These are phyloP conservation scores for Armadillidium nasatum DNA, from an alignment of 1,140 invertebrate species.

Conservation along the genomic window DNA sequence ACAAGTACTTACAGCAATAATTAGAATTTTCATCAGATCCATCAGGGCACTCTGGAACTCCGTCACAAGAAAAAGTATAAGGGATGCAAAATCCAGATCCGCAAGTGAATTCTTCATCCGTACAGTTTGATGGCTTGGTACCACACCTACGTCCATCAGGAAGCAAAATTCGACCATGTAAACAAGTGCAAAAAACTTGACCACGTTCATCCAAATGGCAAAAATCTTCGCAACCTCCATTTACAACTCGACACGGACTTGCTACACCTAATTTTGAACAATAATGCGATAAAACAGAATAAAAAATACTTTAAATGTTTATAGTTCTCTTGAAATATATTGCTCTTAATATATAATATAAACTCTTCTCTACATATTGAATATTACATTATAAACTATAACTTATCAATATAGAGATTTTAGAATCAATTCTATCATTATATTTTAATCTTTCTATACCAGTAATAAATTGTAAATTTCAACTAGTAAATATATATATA, in stretches of 20 bases:
- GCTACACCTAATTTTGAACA: conserved; percentile 22
- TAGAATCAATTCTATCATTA: too few relatives aligned
- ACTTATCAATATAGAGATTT: too few relatives aligned
- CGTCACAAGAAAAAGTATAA: conserved; percentile 69
- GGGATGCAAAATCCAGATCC: conserved; percentile 66
- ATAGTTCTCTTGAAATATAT: neutral
- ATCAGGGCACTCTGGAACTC: conserved; percentile 65
- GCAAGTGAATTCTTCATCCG: conserved; percentile 55
- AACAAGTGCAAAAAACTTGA: conserved; percentile 61
- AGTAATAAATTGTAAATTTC: too few relatives aligned
- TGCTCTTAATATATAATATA: neutral
- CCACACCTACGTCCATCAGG: conserved; percentile 57
- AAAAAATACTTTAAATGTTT: neutral
- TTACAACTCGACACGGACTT: conserved; percentile 47
- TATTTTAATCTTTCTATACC: too few relatives aligned
- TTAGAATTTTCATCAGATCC: conserved; percentile 64
- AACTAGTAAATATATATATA: too few relatives aligned
- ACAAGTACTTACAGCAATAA: conserved; percentile 48
- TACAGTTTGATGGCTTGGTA: conserved; percentile 50
- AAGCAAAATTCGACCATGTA: conserved; percentile 53
- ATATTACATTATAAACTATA: too few relatives aligned
- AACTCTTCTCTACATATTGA: too few relatives aligned
- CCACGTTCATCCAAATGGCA: conserved; percentile 60
- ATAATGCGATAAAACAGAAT: neutral
- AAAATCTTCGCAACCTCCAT: conserved; percentile 70